Evolutionary conservation across 1,140 invertebrate genomes (phyloP).

Genomic region (Temnothorax longispinosus): DNA sequence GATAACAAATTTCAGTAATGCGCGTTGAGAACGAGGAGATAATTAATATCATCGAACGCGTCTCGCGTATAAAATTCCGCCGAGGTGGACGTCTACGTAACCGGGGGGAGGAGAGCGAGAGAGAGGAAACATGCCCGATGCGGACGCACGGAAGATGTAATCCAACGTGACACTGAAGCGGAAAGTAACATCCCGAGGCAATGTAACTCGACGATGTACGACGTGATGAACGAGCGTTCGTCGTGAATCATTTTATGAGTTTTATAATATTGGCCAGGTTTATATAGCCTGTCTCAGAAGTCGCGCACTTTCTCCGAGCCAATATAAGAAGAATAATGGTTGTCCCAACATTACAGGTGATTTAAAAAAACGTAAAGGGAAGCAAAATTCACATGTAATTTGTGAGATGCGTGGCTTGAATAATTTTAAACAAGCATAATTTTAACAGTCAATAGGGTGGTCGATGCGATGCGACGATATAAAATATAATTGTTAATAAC

Average conservation of each 20-base stretch:
- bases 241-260: conserved; percentile 51
- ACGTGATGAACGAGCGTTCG: conserved; percentile 58
- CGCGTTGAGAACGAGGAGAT: conserved; percentile 52
- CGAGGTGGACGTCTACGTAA: neutral
- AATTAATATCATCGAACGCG: conserved; percentile 61
- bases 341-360: neutral
- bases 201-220: conserved; percentile 54
- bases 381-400: neutral
- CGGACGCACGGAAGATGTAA: conserved; percentile 54
- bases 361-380: neutral
- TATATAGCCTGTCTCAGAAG: conserved; percentile 8
- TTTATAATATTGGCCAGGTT: conserved; percentile 37
- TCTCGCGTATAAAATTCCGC: conserved; percentile 35
- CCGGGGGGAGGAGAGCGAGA: neutral
- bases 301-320: conserved; percentile 42
- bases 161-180: conserved; percentile 57
- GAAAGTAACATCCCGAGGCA: conserved; percentile 59
- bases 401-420: neutral
- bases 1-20: conserved; percentile 55
- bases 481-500: neutral
- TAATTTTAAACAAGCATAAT: neutral
- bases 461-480: neutral
- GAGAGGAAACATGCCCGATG: conserved; percentile 17
- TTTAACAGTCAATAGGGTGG: neutral
- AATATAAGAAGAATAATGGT: neutral